These are phyloP conservation scores for Pentamera pediparva DNA, from an alignment of 53 echinoderm and acorn worm species.

Conservation along the genomic window DNA sequence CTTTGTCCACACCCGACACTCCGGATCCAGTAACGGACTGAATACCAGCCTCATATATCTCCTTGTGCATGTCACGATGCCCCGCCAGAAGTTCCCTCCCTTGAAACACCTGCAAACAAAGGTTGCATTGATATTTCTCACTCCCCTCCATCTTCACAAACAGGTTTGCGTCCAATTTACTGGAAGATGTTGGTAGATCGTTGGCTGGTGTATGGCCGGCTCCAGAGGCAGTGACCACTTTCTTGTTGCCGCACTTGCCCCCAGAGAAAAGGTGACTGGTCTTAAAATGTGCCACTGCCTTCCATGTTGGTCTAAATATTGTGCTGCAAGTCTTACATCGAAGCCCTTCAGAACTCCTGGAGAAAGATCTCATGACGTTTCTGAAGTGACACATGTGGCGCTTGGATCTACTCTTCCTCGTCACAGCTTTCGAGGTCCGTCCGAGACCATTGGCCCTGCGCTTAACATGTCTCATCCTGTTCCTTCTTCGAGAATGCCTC, in stretches of 20 bases:
- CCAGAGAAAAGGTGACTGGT: neutral
- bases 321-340: neutral
- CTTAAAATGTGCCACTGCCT: neutral
- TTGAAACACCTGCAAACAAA: conserved; percentile 15
- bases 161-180: neutral
- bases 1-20: neutral
- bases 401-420: neutral
- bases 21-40: neutral
- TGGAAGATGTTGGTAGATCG: neutral
- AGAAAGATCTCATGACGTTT: neutral
- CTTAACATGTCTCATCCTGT: neutral
- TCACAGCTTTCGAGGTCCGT: neutral
- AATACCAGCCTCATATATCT: conserved; percentile 8
- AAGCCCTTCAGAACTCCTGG: neutral
- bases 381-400: neutral
- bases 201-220: no score
- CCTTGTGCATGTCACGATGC: conserved; percentile 18
- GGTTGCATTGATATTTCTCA: conserved; percentile 18
- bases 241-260: neutral
- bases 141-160: neutral
- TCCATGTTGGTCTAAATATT: neutral
- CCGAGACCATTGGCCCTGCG: neutral
- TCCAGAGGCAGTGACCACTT: no score
- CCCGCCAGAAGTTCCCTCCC: neutral
- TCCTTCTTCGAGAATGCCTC: neutral